phyloP scores from a whole-genome alignment of 2,797 vertebrate species.

The Decapterus maruadsi region DNA sequence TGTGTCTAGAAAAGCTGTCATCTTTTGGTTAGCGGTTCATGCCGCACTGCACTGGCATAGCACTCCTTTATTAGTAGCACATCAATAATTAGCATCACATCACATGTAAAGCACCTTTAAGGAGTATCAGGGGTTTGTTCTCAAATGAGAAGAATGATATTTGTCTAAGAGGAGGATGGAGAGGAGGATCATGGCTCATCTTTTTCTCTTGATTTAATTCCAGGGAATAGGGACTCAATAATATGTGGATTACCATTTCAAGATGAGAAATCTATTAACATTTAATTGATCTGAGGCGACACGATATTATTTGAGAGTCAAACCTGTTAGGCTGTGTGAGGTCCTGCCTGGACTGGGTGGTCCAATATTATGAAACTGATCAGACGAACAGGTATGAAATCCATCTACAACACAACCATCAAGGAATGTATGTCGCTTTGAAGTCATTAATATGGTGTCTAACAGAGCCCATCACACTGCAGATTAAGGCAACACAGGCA shows the following conservation, averaged over 20 bases:
- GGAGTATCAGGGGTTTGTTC: too few species aligned
- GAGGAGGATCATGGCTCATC: not conserved
- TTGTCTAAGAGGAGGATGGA: not conserved
- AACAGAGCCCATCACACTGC: too few species aligned
- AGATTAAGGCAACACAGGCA: too few species aligned
- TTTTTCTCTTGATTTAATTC: not conserved
- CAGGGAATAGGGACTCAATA: not conserved
- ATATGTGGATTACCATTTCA: not conserved
- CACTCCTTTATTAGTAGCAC: not conserved
- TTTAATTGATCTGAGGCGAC: not conserved
- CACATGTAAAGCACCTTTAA: too few species aligned
- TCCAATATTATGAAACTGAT: not conserved
- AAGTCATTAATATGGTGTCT: too few species aligned
- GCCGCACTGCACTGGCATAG: not conserved
- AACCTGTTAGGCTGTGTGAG: not conserved
- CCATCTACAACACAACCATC: too few species aligned
- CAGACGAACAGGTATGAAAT: too few species aligned
- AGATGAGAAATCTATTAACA: not conserved
- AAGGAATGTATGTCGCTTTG: too few species aligned
- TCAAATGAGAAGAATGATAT: not conserved
- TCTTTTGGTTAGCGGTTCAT: too few species aligned
- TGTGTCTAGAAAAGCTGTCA: too few species aligned
- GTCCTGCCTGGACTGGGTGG: not conserved
- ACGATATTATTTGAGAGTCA: not conserved
- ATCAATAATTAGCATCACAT: not conserved